Percentiles rank a stretch among this genome's conserved stretches.
These are phyloP conservation scores for Spinus pinus DNA, from an alignment of 2,797 vertebrate species.

Conservation along the genomic window DNA sequence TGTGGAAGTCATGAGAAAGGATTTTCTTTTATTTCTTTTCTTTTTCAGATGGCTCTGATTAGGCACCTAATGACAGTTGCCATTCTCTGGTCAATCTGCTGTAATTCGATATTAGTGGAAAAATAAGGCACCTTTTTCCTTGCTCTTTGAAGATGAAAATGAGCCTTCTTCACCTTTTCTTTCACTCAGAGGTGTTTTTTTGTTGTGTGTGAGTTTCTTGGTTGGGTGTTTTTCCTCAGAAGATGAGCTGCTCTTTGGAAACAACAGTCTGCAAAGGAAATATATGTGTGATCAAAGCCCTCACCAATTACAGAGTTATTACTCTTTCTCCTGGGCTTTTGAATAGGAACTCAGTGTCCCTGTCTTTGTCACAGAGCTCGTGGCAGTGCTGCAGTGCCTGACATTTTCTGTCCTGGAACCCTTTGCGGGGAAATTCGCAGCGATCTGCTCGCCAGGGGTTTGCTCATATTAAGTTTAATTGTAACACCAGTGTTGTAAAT, in stretches of 20 bases:
- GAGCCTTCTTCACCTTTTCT: constrained; percentile 56
- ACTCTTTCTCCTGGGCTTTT: constrained; percentile 37
- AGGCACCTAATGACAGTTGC: constrained; percentile 64
- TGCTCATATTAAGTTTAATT: neutral
- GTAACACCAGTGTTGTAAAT: constrained; percentile 3
- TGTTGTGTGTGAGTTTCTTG: neutral
- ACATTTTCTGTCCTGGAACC: neutral
- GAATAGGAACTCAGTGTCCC: neutral
- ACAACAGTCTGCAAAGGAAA: constrained; percentile 63
- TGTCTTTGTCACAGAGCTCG: neutral
- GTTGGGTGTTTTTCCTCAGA: neutral
- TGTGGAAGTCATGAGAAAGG: constrained; percentile 16
- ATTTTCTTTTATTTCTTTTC: constrained; percentile 31
- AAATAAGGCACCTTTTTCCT: constrained; percentile 66
- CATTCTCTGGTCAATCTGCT: constrained; percentile 72
- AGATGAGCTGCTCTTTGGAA: constrained; percentile 70
- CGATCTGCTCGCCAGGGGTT: neutral
- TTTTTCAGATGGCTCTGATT: constrained; percentile 63
- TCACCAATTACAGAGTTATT: constrained; percentile 68
- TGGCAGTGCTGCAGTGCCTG: neutral
- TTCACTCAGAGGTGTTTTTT: neutral
- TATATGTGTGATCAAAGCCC: constrained; percentile 75
- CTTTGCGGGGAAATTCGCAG: neutral
- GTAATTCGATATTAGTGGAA: constrained; percentile 64
- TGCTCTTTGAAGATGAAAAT: constrained; percentile 74